Conservation (phyloP, 2,888 invertebrate genomes). For the Plebejus argus region DNA sequence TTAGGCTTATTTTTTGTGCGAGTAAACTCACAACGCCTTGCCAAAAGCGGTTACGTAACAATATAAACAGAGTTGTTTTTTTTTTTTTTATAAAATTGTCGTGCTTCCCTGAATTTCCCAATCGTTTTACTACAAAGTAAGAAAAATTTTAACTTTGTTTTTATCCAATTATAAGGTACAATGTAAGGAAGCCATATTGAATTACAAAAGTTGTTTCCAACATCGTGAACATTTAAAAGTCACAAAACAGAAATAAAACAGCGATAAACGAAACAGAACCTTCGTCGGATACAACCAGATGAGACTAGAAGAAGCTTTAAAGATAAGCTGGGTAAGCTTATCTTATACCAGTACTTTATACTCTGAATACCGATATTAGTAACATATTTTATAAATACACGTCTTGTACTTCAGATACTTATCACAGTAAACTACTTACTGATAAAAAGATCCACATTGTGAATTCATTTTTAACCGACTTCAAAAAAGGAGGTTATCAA, state of each 20-base stretch:
- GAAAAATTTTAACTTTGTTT: conserved; percentile 3
- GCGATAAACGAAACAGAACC: conserved; percentile 27
- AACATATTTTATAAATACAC: background rate
- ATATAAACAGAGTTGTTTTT: background rate
- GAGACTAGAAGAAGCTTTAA: background rate
- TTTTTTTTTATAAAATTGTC: background rate
- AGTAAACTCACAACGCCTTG: background rate
- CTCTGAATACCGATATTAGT: background rate
- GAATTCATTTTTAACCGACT: too few species aligned
- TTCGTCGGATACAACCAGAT: background rate
- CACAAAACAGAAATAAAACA: background rate
- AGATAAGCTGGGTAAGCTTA: background rate
- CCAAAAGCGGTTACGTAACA: background rate
- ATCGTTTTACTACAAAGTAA: background rate
- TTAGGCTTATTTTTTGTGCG: background rate
- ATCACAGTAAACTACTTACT: too few species aligned
- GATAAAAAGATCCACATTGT: too few species aligned
- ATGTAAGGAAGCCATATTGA: background rate
- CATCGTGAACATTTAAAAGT: background rate
- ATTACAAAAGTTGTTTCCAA: conserved; percentile 14
- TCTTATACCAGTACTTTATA: too few species aligned
- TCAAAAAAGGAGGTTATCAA: too few species aligned
- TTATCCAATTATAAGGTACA: background rate
- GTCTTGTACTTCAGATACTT: too few species aligned
- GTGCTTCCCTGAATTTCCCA: background rate